Evolutionary conservation across 2,888 invertebrate species (phyloP), one percentile per base, ranked within the genome.

Genomic region (Stenurella melanura): DNA sequence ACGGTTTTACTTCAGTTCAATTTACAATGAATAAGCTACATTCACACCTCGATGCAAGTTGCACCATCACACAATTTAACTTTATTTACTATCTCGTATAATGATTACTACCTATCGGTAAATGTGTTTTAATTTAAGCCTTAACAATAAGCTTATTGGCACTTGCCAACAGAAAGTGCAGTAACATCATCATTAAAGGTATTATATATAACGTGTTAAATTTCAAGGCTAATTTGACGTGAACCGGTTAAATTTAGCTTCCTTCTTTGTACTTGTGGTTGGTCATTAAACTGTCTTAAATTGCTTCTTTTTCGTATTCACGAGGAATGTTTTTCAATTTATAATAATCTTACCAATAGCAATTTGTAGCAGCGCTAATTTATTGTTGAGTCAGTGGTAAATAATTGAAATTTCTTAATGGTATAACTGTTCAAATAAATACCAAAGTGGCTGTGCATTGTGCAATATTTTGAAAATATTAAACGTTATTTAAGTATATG

Each of bases 181-280:
- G 15, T 61, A 61, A 61, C 34, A 38, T 42, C 64, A 64, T 64
- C 17, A 64, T 64, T 64, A 60, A 70, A 75, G 34, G 19, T 18
- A 57, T 17, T 56, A 64, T 18, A 60, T 57, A 57, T 67, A 70
- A 63, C 34, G 57, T 61, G 72, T 75, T 66, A 71, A 26, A 75
- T 72, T 76, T 73, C 79, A 79, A 79, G 79, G 79, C 54, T 73
- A 61, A 73, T 67, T 71, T 71, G 67, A 72, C 56, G 26, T 73
- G 70, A 74, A 78, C 74, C 74, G 74, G 74, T 76, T 71, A 56
- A 76, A 74, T 34, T 73, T 18, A 76, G 67, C 66, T 76, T 61
- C 75, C 72, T 66, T 66, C 60, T 72, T 71, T 64, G 67, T 75
- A 74, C 42, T 50, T 38, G 17, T 60, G 30, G 34, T 66, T 66